These are phyloP conservation scores for Drosophila yakuba DNA, from an alignment of 1,140 invertebrate species.

Conservation along the genomic window DNA sequence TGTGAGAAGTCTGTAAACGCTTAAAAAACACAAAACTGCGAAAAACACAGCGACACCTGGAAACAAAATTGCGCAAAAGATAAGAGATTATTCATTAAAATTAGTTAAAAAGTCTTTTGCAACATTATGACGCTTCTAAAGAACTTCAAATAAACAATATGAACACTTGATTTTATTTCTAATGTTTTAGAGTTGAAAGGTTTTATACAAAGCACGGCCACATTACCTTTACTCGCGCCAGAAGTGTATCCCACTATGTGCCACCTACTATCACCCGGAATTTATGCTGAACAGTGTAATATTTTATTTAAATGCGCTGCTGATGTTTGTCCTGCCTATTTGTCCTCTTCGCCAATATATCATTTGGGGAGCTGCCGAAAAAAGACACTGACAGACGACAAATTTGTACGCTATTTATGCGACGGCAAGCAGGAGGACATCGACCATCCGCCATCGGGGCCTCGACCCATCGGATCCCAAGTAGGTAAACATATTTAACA, in stretches of 20 bases:
- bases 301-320: conserved; percentile 68
- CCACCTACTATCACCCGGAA: background rate
- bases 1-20: background rate
- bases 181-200: background rate
- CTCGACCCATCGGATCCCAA: conserved; percentile 30
- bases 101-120: background rate
- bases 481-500: conserved; percentile 65
- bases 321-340: conserved; percentile 40
- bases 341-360: conserved; percentile 57
- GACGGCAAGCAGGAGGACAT: conserved; percentile 26
- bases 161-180: background rate
- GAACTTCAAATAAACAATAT: no score
- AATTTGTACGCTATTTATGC: conserved; percentile 65
- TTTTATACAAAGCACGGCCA: no score
- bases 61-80: no score
- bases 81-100: conserved; percentile 10
- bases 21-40: conserved; percentile 11
- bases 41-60: conserved; percentile 4
- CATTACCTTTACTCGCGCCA: no score
- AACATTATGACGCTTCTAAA: background rate
- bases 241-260: no score
- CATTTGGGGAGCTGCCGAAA: conserved; percentile 51
- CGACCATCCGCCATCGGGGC: background rate
- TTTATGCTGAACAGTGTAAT: conserved; percentile 57
- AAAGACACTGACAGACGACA: conserved; percentile 66